Percentiles rank a stretch among this genome's conserved stretches.
These are phyloP conservation scores for Rhincodon typus DNA, from an alignment of 2,797 vertebrate species.

Conservation along the genomic window DNA sequence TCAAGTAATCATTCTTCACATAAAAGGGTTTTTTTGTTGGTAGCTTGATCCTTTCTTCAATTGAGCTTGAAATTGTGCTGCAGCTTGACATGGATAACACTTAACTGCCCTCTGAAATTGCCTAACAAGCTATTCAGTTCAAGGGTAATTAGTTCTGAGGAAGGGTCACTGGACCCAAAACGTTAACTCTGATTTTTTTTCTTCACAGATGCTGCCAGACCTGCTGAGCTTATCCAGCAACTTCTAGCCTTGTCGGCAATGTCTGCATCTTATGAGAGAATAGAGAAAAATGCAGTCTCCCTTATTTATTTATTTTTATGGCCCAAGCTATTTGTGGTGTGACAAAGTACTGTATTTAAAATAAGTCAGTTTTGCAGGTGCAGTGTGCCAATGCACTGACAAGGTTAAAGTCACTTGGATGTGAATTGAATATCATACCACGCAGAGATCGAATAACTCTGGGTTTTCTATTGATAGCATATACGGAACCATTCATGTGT, in stretches of 20 bases:
- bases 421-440: neutral
- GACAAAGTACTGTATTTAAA: neutral
- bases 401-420: neutral
- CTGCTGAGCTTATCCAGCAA: too few relatives aligned
- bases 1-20: neutral
- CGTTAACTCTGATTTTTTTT: too few relatives aligned
- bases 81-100: too few relatives aligned
- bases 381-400: neutral
- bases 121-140: too few relatives aligned
- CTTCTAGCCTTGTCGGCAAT: too few relatives aligned
- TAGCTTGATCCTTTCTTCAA: neutral
- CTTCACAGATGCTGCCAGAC: too few relatives aligned
- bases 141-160: too few relatives aligned
- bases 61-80: neutral
- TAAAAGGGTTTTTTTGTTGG: neutral
- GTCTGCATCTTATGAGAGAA: too few relatives aligned
- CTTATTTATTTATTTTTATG: neutral
- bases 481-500: neutral
- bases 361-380: neutral
- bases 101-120: too few relatives aligned
- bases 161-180: too few relatives aligned
- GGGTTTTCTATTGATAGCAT: neutral
- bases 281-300: too few relatives aligned
- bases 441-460: neutral
- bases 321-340: neutral